Conservation (phyloP, 1,140 invertebrate genomes). For the Bursaphelenchus mucronatus region DNA sequence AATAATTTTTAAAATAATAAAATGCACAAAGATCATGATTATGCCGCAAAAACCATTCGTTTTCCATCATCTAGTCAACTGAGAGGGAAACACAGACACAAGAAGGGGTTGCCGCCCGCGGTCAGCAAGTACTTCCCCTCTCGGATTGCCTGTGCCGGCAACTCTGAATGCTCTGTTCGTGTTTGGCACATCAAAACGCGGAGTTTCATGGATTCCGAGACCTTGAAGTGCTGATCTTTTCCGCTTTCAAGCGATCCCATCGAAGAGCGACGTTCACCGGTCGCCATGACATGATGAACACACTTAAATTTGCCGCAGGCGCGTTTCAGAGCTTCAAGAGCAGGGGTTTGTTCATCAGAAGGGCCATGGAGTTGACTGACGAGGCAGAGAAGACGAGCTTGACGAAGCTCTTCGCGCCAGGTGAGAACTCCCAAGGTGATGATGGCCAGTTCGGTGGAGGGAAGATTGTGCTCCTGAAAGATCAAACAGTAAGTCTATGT, state of each 20-base stretch:
- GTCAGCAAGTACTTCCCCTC: slow-evolving; percentile 38
- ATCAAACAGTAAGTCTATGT: too few species aligned
- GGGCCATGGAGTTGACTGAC: slow-evolving; percentile 33
- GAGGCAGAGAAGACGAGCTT: slow-evolving; percentile 45
- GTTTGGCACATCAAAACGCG: slow-evolving; percentile 54
- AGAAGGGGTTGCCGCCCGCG: slow-evolving; percentile 39
- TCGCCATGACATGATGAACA: slow-evolving; percentile 39
- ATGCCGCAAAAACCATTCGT: too few species aligned
- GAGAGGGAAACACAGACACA: slow-evolving; percentile 46
- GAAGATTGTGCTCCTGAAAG: slow-evolving; percentile 29
- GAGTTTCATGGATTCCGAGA: slow-evolving; percentile 46
- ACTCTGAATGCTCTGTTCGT: slow-evolving; percentile 36
- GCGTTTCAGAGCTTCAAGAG: slow-evolving; percentile 47
- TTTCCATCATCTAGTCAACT: too few species aligned
- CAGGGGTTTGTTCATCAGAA: slow-evolving; percentile 22
- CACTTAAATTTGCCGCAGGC: slow-evolving; percentile 41
- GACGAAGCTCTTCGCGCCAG: slow-evolving; percentile 44
- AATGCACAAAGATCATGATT: too few species aligned
- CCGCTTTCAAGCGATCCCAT: slow-evolving; percentile 5
- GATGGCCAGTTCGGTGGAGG: slow-evolving; percentile 46
- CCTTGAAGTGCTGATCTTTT: slow-evolving; percentile 11
- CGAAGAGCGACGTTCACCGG: slow-evolving; percentile 9
- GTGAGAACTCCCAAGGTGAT: slow-evolving; percentile 49
- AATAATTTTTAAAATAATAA: too few species aligned
- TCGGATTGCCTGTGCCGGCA: slow-evolving; percentile 44